Evolutionary conservation across 2,113 vertebrate genomes (phyloP).

Genomic region (Poecile atricapillus): DNA sequence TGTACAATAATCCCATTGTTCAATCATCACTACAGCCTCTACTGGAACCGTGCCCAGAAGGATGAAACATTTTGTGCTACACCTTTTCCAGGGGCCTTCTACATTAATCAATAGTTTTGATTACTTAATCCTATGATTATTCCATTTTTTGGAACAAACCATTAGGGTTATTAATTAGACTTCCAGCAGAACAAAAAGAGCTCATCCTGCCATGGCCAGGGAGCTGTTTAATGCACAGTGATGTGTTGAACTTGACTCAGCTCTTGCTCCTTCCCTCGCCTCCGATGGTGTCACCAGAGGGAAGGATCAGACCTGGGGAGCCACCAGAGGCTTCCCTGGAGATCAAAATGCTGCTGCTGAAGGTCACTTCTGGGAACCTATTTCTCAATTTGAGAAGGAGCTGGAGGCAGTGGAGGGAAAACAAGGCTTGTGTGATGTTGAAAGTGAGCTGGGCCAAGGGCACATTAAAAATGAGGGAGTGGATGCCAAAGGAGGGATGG

Average conservation of each 20-base stretch:
- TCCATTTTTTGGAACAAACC: conserved; percentile 16
- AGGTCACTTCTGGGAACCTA: conserved; percentile 7
- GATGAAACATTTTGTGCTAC: conserved; percentile 9
- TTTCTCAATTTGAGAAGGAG: background rate
- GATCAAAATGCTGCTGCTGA: background rate
- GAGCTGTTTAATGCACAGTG: background rate
- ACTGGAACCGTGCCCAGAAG: conserved; percentile 22
- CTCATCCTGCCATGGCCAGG: background rate
- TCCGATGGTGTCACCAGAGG: background rate
- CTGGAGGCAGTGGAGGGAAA: background rate
- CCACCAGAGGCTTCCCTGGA: background rate
- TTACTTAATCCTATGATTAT: conserved; percentile 48
- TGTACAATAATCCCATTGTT: background rate
- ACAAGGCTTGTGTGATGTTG: background rate
- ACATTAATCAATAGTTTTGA: conserved; percentile 52
- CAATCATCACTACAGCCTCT: background rate
- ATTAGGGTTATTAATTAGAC: conserved; percentile 50
- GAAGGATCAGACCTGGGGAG: background rate
- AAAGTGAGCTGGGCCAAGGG: background rate
- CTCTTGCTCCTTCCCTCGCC: background rate
- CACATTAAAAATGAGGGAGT: background rate
- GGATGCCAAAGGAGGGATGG: background rate
- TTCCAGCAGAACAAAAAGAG: background rate
- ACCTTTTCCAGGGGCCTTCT: conserved; percentile 6
- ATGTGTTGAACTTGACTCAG: background rate